Percentiles rank a stretch among this genome's conserved stretches.
phyloP scores from a whole-genome alignment of 2,797 vertebrate species.

The Galaxias olidus region DNA sequence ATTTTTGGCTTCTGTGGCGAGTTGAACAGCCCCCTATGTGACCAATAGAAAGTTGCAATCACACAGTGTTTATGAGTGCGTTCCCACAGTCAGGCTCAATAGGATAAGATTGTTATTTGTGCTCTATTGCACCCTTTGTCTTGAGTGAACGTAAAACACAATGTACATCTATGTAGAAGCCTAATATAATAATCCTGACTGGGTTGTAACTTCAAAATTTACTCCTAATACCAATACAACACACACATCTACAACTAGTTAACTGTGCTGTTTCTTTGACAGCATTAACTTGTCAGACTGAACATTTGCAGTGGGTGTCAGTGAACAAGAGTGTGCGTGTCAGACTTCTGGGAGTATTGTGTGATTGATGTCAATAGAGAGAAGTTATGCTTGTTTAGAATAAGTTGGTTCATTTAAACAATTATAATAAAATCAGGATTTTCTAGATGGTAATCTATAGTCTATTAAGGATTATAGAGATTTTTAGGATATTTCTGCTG shows the following conservation, averaged over 20 bases:
- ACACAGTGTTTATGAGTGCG: too few species aligned
- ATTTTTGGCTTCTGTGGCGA: conserved; percentile 80
- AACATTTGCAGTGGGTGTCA: conserved; percentile 30
- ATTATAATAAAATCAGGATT: too few species aligned
- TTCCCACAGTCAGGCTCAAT: too few species aligned
- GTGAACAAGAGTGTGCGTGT: conserved; percentile 10
- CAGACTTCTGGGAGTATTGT: not conserved
- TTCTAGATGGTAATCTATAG: too few species aligned
- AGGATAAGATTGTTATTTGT: too few species aligned
- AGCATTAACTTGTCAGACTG: conserved; percentile 29
- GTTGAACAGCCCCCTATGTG: conserved; percentile 75
- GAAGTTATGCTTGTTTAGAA: not conserved
- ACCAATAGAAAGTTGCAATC: too few species aligned
- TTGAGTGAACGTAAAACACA: conserved; percentile 27
- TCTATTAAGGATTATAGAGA: too few species aligned
- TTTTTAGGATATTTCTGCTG: too few species aligned
- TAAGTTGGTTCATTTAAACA: too few species aligned
- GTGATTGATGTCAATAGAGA: not conserved
- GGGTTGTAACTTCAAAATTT: conserved; percentile 26
- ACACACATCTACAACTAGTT: conserved; percentile 40
- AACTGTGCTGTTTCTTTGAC: conserved; percentile 39
- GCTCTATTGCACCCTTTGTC: conserved; percentile 13
- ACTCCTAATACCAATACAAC: too few species aligned
- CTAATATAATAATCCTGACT: conserved; percentile 39
- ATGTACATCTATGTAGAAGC: conserved; percentile 33